These are phyloP conservation scores for Distichodus sexfasciatus DNA, from an alignment of 2,797 vertebrate genomes.

Conservation along the genomic window DNA sequence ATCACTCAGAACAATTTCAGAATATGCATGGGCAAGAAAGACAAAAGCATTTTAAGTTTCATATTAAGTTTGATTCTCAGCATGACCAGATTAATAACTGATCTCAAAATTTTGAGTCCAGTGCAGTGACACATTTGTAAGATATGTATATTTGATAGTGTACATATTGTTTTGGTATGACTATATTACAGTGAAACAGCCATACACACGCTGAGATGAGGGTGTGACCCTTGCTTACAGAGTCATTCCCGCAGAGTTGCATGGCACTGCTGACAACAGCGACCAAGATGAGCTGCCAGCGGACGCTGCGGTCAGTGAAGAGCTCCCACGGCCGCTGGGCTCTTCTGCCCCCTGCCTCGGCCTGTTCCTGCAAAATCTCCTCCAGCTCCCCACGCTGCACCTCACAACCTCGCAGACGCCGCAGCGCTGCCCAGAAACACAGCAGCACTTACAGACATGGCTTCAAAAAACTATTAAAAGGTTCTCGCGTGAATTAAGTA, in stretches of 20 bases:
- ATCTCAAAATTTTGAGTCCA: no score
- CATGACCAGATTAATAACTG: no score
- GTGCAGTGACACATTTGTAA: no score
- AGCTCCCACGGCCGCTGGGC: conserved; percentile 77
- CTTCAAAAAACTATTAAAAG: background rate
- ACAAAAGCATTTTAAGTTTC: background rate
- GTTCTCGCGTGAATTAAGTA: no score
- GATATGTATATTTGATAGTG: no score
- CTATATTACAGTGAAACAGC: background rate
- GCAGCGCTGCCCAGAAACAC: conserved; percentile 72
- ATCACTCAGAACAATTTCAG: background rate
- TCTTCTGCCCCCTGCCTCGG: conserved; percentile 66
- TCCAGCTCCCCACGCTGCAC: conserved; percentile 78
- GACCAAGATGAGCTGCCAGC: conserved; percentile 83
- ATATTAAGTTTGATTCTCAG: no score
- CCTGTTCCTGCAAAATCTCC: conserved; percentile 83
- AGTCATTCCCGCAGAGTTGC: conserved; percentile 90
- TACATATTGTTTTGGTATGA: no score
- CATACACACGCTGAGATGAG: background rate
- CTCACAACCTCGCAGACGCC: conserved; percentile 71
- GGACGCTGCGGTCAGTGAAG: conserved; percentile 68
- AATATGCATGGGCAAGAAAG: background rate
- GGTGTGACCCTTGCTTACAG: conserved; percentile 71
- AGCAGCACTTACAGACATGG: background rate
- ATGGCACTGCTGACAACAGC: conserved; percentile 84